Conservation (phyloP, 2,888 invertebrate species). For the Drosophila koepferae region DNA sequence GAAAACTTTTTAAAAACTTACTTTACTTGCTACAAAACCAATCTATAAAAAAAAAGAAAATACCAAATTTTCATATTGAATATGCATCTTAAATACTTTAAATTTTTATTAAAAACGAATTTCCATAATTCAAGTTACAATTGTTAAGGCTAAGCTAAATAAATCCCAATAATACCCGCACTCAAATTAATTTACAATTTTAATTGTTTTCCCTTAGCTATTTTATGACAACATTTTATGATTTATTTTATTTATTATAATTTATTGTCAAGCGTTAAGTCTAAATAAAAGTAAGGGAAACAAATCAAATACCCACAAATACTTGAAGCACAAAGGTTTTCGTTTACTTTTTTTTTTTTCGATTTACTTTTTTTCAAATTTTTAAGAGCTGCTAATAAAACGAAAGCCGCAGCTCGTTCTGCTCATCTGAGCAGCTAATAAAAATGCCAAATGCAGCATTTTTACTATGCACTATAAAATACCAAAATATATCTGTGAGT, state of each 20-base stretch:
- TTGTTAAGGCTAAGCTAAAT: neutral
- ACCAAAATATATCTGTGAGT: constrained; percentile 31
- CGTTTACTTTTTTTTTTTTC: constrained; percentile 21
- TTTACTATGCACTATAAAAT: constrained; percentile 66
- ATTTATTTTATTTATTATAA: constrained; percentile 7
- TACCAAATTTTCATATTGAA: too few species aligned
- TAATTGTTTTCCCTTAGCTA: neutral
- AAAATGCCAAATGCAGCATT: constrained; percentile 64
- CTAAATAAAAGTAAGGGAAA: neutral
- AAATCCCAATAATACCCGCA: neutral
- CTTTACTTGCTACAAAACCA: too few species aligned
- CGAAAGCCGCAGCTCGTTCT: constrained; percentile 47
- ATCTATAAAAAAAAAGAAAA: too few species aligned
- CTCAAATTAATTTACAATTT: neutral
- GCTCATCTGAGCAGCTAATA: constrained; percentile 66
- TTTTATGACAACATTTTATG: neutral
- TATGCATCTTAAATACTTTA: neutral
- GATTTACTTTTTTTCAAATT: constrained; percentile 20
- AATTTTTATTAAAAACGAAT: neutral
- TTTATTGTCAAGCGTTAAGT: neutral
- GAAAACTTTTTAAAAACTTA: too few species aligned
- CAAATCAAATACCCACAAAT: constrained; percentile 21
- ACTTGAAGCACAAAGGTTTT: constrained; percentile 38
- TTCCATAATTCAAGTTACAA: neutral
- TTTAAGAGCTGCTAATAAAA: constrained; percentile 64